Conservation (phyloP, 1,140 invertebrate species). For the Pomacea maculata region DNA sequence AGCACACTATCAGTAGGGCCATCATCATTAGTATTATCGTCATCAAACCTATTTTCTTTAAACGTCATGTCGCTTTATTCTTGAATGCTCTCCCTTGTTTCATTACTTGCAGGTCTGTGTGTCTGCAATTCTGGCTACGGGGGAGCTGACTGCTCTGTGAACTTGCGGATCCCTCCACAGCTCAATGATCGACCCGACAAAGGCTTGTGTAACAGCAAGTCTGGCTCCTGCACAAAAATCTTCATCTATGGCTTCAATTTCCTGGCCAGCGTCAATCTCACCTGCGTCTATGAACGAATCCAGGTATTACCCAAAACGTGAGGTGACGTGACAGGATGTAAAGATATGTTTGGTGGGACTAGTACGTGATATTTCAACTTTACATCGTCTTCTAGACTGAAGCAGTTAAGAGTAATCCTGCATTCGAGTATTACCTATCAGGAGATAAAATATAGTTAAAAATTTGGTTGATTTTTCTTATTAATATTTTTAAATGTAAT, state of each 20-base stretch:
- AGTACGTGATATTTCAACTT: too few species aligned
- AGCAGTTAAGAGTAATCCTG: too few species aligned
- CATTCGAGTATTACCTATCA: too few species aligned
- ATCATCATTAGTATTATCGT: too few species aligned
- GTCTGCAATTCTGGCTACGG: conserved; percentile 34
- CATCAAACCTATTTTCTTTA: too few species aligned
- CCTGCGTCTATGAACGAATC: conserved; percentile 33
- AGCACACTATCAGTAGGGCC: too few species aligned
- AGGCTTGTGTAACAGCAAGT: conserved; percentile 25
- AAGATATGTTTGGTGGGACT: too few species aligned
- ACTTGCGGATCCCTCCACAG: conserved; percentile 27
- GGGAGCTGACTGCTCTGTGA: conserved; percentile 42
- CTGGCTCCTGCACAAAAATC: conserved; percentile 14
- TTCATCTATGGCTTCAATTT: conserved; percentile 40
- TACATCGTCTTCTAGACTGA: too few species aligned
- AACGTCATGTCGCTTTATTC: too few species aligned
- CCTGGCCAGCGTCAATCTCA: conserved; percentile 24
- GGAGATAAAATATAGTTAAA: too few species aligned
- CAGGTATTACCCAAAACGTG: conserved; percentile 19
- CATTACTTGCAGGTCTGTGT: conserved; percentile 37
- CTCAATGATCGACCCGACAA: conserved; percentile 12
- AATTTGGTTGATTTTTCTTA: too few species aligned
- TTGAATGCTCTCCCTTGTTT: background rate
- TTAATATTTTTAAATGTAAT: background rate
- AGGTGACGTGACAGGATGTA: too few species aligned